phyloP scores from a whole-genome alignment of 2,113 vertebrate genomes.

The Cynopterus brachyotis region DNA sequence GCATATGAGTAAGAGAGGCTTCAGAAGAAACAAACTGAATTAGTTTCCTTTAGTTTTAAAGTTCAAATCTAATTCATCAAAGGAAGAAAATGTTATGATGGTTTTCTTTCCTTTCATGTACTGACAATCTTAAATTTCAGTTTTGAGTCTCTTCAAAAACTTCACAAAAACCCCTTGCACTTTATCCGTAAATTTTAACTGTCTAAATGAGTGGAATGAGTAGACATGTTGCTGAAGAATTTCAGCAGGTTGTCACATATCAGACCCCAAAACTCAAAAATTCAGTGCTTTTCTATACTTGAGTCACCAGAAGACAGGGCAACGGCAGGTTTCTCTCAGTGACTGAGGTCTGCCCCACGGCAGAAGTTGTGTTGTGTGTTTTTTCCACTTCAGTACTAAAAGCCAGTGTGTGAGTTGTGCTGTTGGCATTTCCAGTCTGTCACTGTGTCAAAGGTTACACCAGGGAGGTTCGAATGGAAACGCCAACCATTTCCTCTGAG shows the following conservation, averaged over 20 bases:
- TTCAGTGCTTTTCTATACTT: not conserved
- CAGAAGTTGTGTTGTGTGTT: not conserved
- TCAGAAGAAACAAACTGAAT: conserved; percentile 10
- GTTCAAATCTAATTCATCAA: conserved; percentile 39
- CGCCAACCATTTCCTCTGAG: not conserved
- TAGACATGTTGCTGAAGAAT: conserved; percentile 28
- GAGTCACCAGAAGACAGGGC: not conserved
- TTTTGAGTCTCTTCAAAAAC: conserved; percentile 27
- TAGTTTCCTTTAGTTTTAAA: conserved; percentile 53
- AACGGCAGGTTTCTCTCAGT: not conserved
- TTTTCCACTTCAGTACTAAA: not conserved
- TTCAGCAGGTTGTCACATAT: conserved; percentile 40
- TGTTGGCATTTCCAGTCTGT: not conserved
- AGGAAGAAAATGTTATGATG: not conserved
- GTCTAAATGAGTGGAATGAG: not conserved
- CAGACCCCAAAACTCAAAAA: not conserved
- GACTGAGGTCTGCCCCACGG: not conserved
- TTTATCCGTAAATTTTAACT: not conserved
- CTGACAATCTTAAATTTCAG: conserved; percentile 15
- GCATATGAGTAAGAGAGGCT: not conserved
- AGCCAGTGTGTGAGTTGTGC: not conserved
- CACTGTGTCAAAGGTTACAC: not conserved
- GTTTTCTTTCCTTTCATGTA: not conserved
- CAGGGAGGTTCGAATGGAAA: not conserved
- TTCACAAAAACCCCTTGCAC: not conserved